A percentile compares a stretch with the other conserved stretches of the same genome.
Conservation (phyloP, 2,113 vertebrate species). For the Pluvialis apricaria region DNA sequence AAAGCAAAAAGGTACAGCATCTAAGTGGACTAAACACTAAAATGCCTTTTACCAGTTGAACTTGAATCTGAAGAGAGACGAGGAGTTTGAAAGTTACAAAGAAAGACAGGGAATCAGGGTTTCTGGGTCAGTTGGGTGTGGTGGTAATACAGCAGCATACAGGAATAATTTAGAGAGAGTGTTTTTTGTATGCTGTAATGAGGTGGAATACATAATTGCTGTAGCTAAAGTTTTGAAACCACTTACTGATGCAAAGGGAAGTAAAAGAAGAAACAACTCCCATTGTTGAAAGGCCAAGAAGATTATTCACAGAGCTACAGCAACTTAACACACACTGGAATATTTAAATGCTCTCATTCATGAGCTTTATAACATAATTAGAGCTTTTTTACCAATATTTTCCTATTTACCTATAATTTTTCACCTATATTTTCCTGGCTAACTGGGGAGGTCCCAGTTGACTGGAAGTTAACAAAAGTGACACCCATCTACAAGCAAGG, state of each 20-base stretch:
- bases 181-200: background rate
- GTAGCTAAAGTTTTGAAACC: background rate
- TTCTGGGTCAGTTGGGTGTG: background rate
- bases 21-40: background rate
- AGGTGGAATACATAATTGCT: background rate
- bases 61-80: background rate
- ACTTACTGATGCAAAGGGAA: background rate
- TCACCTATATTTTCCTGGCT: no score
- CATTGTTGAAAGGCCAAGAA: background rate
- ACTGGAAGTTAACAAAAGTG: no score
- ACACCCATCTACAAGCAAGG: no score
- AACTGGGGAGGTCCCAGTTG: no score
- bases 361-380: background rate
- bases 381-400: background rate
- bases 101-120: background rate
- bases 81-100: background rate
- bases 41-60: background rate
- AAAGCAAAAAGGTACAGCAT: slow-evolving; percentile 24
- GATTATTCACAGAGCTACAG: background rate
- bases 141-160: background rate
- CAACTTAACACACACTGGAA: background rate
- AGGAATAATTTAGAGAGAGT: background rate
- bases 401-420: no score
- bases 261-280: background rate
- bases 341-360: background rate